Percentiles rank a stretch among this genome's conserved stretches.
Evolutionary conservation across 2,888 invertebrate species (phyloP).

Genomic region (Isotomurus palustris): DNA sequence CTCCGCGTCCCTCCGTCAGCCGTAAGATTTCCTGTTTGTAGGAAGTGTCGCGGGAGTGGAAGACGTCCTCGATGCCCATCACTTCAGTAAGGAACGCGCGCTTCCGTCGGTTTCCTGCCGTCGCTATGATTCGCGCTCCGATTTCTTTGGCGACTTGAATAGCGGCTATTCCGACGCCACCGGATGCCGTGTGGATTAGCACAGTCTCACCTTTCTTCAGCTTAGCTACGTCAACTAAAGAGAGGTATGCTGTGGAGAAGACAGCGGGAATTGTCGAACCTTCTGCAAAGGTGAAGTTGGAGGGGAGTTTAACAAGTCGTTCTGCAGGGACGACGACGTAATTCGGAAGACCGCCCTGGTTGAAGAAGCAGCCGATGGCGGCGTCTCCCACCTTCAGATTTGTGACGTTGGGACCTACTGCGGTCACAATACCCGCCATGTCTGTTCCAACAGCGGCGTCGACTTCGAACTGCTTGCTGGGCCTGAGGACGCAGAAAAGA

Average conservation of each 20-base stretch:
- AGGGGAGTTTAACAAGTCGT: neutral
- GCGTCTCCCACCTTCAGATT: neutral
- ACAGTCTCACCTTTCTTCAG: conserved; percentile 7
- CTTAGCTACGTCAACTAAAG: conserved; percentile 9
- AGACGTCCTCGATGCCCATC: neutral
- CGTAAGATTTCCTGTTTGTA: neutral
- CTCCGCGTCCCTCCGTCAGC: neutral
- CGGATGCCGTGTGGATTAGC: conserved; percentile 7
- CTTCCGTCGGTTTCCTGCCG: conserved; percentile 23
- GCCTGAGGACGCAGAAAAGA: neutral
- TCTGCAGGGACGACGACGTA: neutral
- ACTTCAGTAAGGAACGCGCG: conserved; percentile 3
- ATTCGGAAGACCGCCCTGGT: neutral
- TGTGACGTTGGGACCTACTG: neutral
- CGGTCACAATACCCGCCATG: conserved; percentile 4
- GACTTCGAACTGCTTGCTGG: neutral
- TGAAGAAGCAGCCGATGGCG: neutral
- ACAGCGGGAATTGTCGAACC: conserved; percentile 12
- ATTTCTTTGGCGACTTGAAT: conserved; percentile 12
- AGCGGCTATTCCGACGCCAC: conserved; percentile 16
- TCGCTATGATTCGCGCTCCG: conserved; percentile 14
- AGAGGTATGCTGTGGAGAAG: conserved; percentile 9
- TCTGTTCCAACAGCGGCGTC: neutral
- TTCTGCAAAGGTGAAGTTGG: conserved; percentile 10
- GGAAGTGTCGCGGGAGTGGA: neutral